These are phyloP conservation scores for Grus americana DNA, from an alignment of 2,113 vertebrate genomes.

Conservation along the genomic window DNA sequence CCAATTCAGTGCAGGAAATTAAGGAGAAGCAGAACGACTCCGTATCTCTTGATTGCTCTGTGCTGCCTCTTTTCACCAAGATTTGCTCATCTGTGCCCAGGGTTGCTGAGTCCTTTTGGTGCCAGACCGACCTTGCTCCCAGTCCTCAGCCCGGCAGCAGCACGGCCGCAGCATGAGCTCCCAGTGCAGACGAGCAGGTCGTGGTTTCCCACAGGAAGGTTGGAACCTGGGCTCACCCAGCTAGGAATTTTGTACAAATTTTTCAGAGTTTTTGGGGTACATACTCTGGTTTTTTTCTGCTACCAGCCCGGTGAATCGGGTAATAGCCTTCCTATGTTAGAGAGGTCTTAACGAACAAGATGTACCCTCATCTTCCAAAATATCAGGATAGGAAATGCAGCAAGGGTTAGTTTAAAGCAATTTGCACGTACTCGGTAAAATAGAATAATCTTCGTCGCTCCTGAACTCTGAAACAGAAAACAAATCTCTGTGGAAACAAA, in stretches of 20 bases:
- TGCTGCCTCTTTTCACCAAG: not conserved
- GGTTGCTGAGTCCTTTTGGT: not conserved
- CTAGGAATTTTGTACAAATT: not conserved
- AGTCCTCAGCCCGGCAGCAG: not conserved
- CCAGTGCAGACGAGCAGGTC: not conserved
- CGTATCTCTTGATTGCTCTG: not conserved
- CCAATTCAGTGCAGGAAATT: not conserved
- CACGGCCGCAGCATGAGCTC: not conserved
- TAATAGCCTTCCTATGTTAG: not conserved
- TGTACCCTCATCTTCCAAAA: not conserved
- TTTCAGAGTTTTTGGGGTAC: not conserved
- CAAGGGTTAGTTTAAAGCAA: not conserved
- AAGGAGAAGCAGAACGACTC: not conserved
- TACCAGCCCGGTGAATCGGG: not conserved
- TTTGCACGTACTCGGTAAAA: not conserved
- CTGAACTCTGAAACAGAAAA: conserved; percentile 33
- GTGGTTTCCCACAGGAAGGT: not conserved
- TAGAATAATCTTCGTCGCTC: not conserved
- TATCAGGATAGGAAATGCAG: not conserved
- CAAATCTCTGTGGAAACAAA: not conserved
- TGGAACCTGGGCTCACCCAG: not conserved
- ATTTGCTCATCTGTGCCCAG: not conserved
- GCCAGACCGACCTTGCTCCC: accelerated
- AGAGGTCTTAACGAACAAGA: not conserved
- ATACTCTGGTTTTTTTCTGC: not conserved